phyloP scores from a whole-genome alignment of 1,140 invertebrate genomes.

The Vanessa atalanta region DNA sequence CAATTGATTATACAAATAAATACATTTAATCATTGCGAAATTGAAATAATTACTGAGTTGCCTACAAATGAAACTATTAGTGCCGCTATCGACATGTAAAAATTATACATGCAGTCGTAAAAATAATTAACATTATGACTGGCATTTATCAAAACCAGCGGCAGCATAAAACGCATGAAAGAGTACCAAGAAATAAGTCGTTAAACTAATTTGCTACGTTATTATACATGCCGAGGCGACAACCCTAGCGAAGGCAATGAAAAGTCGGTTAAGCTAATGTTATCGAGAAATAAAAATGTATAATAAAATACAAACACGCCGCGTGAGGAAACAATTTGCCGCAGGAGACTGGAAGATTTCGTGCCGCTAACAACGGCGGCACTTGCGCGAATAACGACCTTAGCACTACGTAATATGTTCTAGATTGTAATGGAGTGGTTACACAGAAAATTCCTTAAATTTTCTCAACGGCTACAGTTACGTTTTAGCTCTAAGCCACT shows the following conservation, averaged over 20 bases:
- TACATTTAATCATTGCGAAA: slow-evolving; percentile 29
- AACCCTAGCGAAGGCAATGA: slow-evolving; percentile 78
- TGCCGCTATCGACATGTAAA: slow-evolving; percentile 31
- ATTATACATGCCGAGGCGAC: slow-evolving; percentile 43
- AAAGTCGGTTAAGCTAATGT: slow-evolving; percentile 81
- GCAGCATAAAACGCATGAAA: slow-evolving; percentile 28
- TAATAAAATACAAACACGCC: slow-evolving; percentile 80
- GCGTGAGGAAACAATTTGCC: slow-evolving; percentile 80
- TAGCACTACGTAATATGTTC: slow-evolving; percentile 50
- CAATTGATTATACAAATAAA: slow-evolving; percentile 30
- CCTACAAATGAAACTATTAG: slow-evolving; percentile 34
- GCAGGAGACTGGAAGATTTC: slow-evolving; percentile 79
- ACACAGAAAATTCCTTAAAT: slow-evolving; percentile 76
- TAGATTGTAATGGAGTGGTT: slow-evolving; percentile 44
- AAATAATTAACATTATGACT: slow-evolving; percentile 35
- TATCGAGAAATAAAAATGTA: slow-evolving; percentile 81
- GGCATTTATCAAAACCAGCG: slow-evolving; percentile 33
- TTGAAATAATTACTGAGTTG: slow-evolving; percentile 29
- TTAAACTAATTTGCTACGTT: slow-evolving; percentile 42
- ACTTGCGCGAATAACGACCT: slow-evolving; percentile 50
- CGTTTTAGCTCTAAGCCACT: slow-evolving; percentile 45
- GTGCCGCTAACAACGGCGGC: slow-evolving; percentile 52
- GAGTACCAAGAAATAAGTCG: slow-evolving; percentile 28
- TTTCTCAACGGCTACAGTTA: slow-evolving; percentile 42
- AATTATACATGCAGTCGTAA: slow-evolving; percentile 31